Evolutionary conservation across 2,113 vertebrate genomes (phyloP), one percentile per base, ranked within the genome.

Genomic region (Pachycephala philippinensis): DNA sequence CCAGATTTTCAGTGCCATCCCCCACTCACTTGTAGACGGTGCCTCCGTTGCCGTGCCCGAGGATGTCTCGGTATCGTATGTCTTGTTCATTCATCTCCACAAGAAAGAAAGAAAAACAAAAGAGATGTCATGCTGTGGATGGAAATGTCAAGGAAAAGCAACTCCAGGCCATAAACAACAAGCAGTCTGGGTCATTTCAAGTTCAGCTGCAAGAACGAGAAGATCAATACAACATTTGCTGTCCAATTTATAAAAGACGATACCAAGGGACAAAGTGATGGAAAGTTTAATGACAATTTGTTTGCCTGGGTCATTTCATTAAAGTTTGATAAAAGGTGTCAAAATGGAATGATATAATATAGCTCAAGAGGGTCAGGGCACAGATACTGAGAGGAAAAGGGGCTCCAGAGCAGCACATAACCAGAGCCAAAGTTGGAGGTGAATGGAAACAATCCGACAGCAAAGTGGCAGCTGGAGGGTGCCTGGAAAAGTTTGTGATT

Each of bases 71-170:
- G 97, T 99, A 99, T 95, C 98, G 98, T 97, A 99, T 99, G 98
- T 99, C 99, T 97, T 99, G 99, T 97, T 99, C 99, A 98, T 99
- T 99, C 98, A 99, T 99, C 99, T 99, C 98, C 96, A 98, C 86
- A 79, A 97, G 97, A 97, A 98, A 98, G 96, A 97, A 97, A 98
- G 97, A 98, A 98, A 98, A 98, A 98, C 97, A 98, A 97, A 97
- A 98, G 98, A 97, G 95, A 97, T 98, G 97, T 97, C 97, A 98
- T 95, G 97, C 97, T 96, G 97, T 79, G 98, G 98, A 99, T 97
- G 97, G 98, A 98, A 98, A 98, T 97, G 97, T 98, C 98, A 98
- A 98, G 98, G 98, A 98, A 97, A 97, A 97, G 98, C 97, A 98
- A 98, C 98, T 97, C 98, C 96, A 97, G 98, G 98, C 98, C 98